Conservation (phyloP, 2,113 vertebrate species). For the Hippocampus mohnikei region DNA sequence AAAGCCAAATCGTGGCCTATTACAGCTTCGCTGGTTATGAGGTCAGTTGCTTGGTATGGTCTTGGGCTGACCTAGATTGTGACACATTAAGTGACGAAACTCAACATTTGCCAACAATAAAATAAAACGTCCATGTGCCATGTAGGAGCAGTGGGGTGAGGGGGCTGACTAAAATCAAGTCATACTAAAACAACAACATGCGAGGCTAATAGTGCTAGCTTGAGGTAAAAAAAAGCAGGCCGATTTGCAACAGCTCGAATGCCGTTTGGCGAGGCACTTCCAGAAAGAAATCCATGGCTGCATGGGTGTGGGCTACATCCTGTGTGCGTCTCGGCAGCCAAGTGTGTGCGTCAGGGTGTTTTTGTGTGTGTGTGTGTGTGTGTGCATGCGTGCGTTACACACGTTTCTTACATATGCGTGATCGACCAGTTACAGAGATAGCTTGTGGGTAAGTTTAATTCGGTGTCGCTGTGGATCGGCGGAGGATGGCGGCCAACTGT, state of each 20-base stretch:
- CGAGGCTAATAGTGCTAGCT: background rate
- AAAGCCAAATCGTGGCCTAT: background rate
- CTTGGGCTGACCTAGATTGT: background rate
- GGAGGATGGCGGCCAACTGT: background rate
- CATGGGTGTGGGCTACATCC: conserved; percentile 11
- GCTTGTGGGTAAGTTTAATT: background rate
- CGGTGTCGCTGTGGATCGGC: background rate
- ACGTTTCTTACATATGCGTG: background rate
- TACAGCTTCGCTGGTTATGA: background rate
- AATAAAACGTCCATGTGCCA: background rate
- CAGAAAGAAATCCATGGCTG: background rate
- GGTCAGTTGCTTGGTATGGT: background rate
- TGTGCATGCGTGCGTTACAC: background rate
- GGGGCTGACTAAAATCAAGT: background rate
- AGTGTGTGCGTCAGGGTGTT: background rate
- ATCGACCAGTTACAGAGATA: background rate
- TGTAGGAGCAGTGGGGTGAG: background rate
- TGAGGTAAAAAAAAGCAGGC: background rate
- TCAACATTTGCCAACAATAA: background rate
- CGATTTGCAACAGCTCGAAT: background rate
- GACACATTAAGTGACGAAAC: background rate
- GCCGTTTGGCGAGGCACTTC: background rate
- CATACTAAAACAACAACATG: background rate
- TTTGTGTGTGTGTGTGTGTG: background rate
- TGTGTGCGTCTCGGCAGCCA: conserved; percentile 4